These are phyloP conservation scores for Pseudorectes ferrugineus DNA, from an alignment of 2,113 vertebrate genomes.

Conservation along the genomic window DNA sequence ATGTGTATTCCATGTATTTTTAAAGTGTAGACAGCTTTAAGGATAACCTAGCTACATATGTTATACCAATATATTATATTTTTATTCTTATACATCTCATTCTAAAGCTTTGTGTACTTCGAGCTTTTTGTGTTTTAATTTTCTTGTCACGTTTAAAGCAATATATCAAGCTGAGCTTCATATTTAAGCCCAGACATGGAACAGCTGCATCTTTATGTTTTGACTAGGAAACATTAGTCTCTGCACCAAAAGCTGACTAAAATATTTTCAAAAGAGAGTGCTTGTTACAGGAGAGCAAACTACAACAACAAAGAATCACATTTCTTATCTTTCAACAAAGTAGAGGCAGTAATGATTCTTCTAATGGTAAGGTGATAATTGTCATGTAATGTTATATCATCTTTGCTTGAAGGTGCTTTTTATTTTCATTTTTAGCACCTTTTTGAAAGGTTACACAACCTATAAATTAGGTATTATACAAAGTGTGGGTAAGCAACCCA, in stretches of 20 bases:
- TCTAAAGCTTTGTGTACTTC: background rate
- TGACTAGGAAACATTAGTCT: background rate
- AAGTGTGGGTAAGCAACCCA: background rate
- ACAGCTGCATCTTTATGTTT: conserved; percentile 27
- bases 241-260: background rate
- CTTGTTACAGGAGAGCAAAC: background rate
- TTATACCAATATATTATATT: background rate
- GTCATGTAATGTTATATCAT: background rate
- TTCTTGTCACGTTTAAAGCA: conserved; percentile 23
- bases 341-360: background rate
- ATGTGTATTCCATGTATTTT: background rate
- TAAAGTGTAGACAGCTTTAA: background rate
- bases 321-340: background rate
- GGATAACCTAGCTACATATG: background rate
- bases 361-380: background rate
- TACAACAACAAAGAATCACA: background rate
- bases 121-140: conserved; percentile 16
- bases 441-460: background rate
- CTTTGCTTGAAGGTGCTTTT: background rate
- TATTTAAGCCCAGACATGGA: conserved; percentile 24
- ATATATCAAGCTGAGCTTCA: background rate
- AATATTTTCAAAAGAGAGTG: background rate
- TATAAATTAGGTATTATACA: background rate
- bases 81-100: background rate
- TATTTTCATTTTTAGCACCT: background rate